These are phyloP conservation scores for Picus viridis DNA, from an alignment of 2,797 vertebrate species.

Conservation along the genomic window DNA sequence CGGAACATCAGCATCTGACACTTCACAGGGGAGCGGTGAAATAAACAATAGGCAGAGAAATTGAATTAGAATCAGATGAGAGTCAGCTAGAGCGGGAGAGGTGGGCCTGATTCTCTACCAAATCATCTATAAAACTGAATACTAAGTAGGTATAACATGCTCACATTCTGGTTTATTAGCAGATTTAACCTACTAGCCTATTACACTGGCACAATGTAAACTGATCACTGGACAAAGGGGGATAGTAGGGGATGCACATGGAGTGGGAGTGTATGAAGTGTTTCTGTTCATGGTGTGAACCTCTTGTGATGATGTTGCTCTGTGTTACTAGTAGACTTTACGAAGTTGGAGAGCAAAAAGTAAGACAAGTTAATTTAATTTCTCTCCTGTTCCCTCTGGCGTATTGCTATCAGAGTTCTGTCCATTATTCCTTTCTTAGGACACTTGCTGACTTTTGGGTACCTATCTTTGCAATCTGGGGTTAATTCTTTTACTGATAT, in stretches of 20 bases:
- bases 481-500: neutral
- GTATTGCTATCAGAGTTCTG: neutral
- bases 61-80: slow-evolving; percentile 86
- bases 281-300: neutral
- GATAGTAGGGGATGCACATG: neutral
- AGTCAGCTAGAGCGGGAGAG: slow-evolving; percentile 57
- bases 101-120: slow-evolving; percentile 50
- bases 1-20: slow-evolving; percentile 89
- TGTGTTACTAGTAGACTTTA: neutral
- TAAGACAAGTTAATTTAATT: neutral
- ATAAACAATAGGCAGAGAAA: slow-evolving; percentile 89
- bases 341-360: neutral
- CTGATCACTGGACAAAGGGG: neutral
- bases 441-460: neutral
- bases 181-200: neutral
- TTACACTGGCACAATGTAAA: neutral
- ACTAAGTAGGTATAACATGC: slow-evolving; percentile 28
- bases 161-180: slow-evolving; percentile 29
- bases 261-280: neutral
- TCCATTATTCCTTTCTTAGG: neutral
- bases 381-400: neutral
- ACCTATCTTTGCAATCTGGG: neutral
- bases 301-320: neutral
- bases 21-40: slow-evolving; percentile 89
- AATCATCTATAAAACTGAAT: slow-evolving; percentile 60